A percentile compares a stretch with the other conserved stretches of the same genome.
phyloP scores from a whole-genome alignment of 2,113 vertebrate species.

The Agelaius phoeniceus region DNA sequence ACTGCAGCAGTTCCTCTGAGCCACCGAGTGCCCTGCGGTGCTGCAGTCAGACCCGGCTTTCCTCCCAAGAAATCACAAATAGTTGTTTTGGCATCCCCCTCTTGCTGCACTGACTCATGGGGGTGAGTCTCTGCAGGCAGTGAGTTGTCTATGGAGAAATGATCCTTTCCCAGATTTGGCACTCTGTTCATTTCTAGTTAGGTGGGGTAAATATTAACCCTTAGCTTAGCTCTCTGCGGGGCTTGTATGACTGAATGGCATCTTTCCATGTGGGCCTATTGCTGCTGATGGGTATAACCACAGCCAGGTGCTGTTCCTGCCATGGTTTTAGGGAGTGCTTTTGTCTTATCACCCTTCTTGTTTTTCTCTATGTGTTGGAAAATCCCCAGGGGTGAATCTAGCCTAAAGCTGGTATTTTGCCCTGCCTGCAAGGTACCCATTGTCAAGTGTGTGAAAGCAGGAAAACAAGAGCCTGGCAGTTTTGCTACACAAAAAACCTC shows the following conservation, averaged over 20 bases:
- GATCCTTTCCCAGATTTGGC: accelerated
- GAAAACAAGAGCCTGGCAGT: not conserved
- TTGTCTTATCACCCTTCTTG: accelerated
- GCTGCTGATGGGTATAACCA: not conserved
- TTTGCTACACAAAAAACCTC: not conserved
- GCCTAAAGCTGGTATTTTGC: not conserved
- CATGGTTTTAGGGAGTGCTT: not conserved
- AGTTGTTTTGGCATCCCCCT: not conserved
- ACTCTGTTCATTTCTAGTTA: not conserved
- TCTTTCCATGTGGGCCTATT: not conserved
- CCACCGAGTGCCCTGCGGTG: accelerated
- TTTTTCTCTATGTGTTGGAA: not conserved
- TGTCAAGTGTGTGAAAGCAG: not conserved
- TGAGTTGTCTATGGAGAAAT: not conserved
- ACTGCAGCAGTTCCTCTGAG: not conserved
- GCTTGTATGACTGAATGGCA: accelerated
- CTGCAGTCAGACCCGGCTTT: accelerated
- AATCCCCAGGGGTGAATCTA: not conserved
- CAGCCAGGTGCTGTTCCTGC: not conserved
- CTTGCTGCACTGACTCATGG: not conserved
- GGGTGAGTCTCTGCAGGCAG: not conserved
- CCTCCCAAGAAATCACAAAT: not conserved
- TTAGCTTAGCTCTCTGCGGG: not conserved
- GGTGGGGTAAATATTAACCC: not conserved
- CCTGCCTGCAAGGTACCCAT: accelerated